phyloP scores from a whole-genome alignment of 2,797 vertebrate genomes.

The Spheniscus humboldti region DNA sequence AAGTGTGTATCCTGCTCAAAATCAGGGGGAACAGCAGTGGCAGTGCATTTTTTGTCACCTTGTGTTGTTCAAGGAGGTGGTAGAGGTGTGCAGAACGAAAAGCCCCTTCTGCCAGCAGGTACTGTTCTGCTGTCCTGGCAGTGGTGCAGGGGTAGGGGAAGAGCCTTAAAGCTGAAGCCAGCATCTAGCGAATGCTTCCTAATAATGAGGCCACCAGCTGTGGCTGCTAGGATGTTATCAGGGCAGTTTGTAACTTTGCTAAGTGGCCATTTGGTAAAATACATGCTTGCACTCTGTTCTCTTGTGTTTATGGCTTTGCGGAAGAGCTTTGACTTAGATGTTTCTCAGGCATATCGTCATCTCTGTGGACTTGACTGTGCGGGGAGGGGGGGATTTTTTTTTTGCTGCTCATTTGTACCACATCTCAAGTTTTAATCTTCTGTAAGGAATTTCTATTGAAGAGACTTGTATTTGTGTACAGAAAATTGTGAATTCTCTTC shows the following conservation, averaged over 20 bases:
- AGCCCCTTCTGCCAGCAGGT: neutral
- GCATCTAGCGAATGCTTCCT: neutral
- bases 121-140: neutral
- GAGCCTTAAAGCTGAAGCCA: neutral
- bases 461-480: neutral
- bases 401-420: neutral
- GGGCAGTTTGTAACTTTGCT: neutral
- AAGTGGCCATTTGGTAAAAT: neutral
- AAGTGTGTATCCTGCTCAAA: accelerated
- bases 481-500: neutral
- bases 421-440: neutral
- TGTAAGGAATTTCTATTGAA: neutral
- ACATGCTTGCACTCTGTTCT: neutral
- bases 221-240: neutral
- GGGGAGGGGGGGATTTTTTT: neutral
- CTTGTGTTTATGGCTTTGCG: neutral
- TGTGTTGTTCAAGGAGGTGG: neutral
- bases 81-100: neutral
- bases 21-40: neutral
- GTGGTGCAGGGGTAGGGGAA: accelerated
- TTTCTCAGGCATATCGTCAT: neutral
- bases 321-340: neutral
- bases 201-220: neutral
- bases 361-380: neutral
- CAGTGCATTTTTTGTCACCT: neutral